Base-by-base conservation (phyloP, 2,113 vertebrate genomes). In the Emydocephalus ijimae region DNA sequence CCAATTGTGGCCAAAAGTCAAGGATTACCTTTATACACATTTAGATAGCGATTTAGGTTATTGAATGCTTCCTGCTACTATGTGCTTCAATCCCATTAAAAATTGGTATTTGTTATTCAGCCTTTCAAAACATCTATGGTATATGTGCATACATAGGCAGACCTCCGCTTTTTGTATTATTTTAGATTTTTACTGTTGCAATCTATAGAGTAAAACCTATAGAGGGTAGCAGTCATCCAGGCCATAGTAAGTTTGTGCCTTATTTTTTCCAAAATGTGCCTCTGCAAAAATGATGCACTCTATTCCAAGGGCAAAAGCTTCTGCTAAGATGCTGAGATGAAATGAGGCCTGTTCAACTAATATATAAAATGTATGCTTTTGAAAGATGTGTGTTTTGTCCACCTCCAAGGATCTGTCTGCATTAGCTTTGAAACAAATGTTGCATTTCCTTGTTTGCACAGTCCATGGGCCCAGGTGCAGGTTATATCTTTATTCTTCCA, bases 191-290 rank as follows among this genome's bases (percentile, higher is more conserved):
- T 26, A 15, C 15, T 57, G 15, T 57, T 91, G 14, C 54, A 20
- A 24, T 21, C 34, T 74, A 43, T 61, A n/a, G 21, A 57, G 6
- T 87, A 52, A 29, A 81, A 29, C 54, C 88, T 57, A 21, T 89
- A 92, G 92, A 56, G 52, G 92, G 88, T 88, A 89, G 54, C 26
- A 89, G 15, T n/a, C 50, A 92, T 48, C 52, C 87, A 89, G 87
- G 26, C 59, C 87, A 89, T 57, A 92, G 24, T 4, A 52, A 29
- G 18, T 29, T 61, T 55, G 29, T 57, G 50, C 5, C 6, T 43
- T 92, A 21, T 56, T 69, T 54, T 54, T 21, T 18, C 57, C 50
- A 20, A 43, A 26, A 87, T 24, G 10, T 48, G 55, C 8, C 11
- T 18, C 39, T 48, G 9, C 24, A 88, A 54, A 20, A 55, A 26